Evolutionary conservation across 2,888 invertebrate species (phyloP).

Genomic region (Protonemura montana): DNA sequence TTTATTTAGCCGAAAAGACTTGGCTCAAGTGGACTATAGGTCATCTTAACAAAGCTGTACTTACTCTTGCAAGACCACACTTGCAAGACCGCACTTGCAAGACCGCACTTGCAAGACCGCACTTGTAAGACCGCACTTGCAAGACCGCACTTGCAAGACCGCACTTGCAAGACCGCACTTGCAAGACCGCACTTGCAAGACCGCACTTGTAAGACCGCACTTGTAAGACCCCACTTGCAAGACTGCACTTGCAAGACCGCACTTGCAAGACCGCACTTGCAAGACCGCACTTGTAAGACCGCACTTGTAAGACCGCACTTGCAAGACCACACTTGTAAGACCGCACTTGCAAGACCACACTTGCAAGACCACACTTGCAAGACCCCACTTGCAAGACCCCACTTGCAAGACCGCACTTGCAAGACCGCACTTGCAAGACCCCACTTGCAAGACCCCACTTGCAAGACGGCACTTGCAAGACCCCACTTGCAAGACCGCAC

Average conservation of each 20-base stretch:
- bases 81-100: no score
- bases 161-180: no score
- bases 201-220: no score
- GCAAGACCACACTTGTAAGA: background rate
- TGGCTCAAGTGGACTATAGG: slow-evolving; percentile 16
- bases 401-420: background rate
- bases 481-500: background rate
- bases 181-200: no score
- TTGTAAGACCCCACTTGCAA: no score
- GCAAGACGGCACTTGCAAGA: background rate
- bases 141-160: no score
- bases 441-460: background rate
- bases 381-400: background rate
- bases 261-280: background rate
- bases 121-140: no score
- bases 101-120: no score
- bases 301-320: background rate
- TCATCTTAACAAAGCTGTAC: background rate
- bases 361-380: background rate
- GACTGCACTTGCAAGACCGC: background rate
- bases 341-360: no score
- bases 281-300: background rate
- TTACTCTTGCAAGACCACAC: background rate
- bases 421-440: background rate
- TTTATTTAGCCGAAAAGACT: slow-evolving; percentile 19